Evolutionary conservation across 64 coral and sea anemone genomes (phyloP).

Genomic region (Dendronephthya gigantea): DNA sequence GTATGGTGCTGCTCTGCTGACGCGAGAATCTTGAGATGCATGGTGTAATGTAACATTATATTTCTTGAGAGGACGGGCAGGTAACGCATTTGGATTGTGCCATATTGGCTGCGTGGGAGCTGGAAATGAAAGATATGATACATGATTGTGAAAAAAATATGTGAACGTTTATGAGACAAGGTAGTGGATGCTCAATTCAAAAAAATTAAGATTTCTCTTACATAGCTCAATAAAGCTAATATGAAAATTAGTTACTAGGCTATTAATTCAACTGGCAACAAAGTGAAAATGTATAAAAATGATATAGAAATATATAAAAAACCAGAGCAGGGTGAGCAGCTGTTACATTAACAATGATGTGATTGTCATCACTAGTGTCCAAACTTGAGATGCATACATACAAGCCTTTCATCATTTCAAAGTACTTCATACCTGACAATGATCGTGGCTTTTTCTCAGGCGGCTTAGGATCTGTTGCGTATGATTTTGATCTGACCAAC

Average conservation of each 20-base stretch:
- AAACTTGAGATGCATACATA: too few relatives aligned
- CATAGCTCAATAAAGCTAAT: too few relatives aligned
- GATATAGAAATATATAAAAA: too few relatives aligned
- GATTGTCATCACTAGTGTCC: too few relatives aligned
- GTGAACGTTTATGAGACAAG: neutral
- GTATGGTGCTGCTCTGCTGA: neutral
- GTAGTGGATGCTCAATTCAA: too few relatives aligned
- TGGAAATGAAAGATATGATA: neutral
- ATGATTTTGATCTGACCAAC: neutral
- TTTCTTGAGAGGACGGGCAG: constrained; percentile 2
- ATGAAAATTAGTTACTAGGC: too few relatives aligned
- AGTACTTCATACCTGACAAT: neutral
- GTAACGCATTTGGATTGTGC: constrained; percentile 6
- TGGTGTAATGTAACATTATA: neutral
- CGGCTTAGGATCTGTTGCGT: neutral
- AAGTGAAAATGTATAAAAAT: too few relatives aligned
- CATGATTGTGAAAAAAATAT: too few relatives aligned
- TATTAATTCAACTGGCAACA: too few relatives aligned
- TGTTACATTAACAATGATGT: too few relatives aligned
- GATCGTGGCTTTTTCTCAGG: neutral
- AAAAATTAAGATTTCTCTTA: neutral
- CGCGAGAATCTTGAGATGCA: neutral
- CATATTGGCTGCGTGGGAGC: neutral
- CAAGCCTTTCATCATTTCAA: too few relatives aligned
- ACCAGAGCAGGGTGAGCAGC: too few relatives aligned